phyloP scores from a whole-genome alignment of 2,113 vertebrate species.

The Accipiter cooperii region DNA sequence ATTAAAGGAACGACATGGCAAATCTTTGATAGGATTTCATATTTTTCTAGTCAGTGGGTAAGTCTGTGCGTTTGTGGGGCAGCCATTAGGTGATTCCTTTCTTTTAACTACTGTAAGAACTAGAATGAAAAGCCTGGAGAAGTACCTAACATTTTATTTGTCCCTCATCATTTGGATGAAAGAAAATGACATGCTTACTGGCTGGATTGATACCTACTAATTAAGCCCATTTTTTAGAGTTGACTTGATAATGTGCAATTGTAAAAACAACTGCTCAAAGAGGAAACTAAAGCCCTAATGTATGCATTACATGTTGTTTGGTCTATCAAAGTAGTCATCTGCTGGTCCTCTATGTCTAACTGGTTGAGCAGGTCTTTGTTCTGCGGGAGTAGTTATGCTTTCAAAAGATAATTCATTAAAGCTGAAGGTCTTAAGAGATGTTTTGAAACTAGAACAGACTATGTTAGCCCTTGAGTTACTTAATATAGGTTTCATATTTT shows the following conservation, averaged over 20 bases:
- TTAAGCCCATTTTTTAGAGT: conserved; percentile 25
- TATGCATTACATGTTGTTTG: not conserved
- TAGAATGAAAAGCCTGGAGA: not conserved
- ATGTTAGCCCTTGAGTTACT: conserved; percentile 16
- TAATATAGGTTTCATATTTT: conserved; percentile 21
- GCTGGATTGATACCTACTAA: conserved; percentile 1
- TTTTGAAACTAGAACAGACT: conserved; percentile 4
- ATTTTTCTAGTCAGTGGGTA: not conserved
- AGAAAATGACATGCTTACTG: conserved; percentile 1
- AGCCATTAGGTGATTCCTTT: not conserved
- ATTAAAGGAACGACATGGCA: not conserved
- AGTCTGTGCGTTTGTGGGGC: not conserved
- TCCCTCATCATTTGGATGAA: not conserved
- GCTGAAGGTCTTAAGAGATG: not conserved
- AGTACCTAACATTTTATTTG: not conserved
- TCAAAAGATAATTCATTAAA: conserved; percentile 43
- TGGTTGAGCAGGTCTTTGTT: conserved; percentile 52
- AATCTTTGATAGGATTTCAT: not conserved
- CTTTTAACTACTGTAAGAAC: not conserved
- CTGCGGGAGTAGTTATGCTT: not conserved
- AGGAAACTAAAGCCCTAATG: not conserved
- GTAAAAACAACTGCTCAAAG: not conserved
- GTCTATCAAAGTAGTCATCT: not conserved
- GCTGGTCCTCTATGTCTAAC: not conserved
- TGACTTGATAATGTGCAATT: conserved; percentile 13